These are phyloP conservation scores for Rhipidura dahli DNA, from an alignment of 2,113 vertebrate genomes.

Conservation along the genomic window DNA sequence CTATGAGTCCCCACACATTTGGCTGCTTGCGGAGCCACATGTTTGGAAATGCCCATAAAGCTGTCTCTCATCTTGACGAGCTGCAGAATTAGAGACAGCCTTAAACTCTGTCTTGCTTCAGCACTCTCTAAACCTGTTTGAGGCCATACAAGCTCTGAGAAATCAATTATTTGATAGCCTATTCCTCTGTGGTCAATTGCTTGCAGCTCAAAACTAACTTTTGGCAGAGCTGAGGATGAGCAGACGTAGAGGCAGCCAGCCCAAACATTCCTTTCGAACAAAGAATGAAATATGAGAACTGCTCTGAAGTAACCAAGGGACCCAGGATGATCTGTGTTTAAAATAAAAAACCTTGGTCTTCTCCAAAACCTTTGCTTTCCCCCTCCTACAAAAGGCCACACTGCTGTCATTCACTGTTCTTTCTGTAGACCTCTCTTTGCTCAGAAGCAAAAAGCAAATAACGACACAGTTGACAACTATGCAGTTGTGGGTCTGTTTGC, in stretches of 20 bases:
- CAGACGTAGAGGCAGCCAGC: background rate
- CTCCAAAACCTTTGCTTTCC: background rate
- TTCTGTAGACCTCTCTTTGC: background rate
- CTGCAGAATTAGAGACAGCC: slow-evolving; percentile 37
- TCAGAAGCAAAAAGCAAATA: background rate
- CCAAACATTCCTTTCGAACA: background rate
- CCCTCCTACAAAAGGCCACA: background rate
- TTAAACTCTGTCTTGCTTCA: slow-evolving; percentile 38
- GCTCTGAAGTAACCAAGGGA: background rate
- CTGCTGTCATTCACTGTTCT: background rate
- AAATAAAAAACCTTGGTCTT: background rate
- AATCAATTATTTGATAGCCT: slow-evolving; percentile 37
- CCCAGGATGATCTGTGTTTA: background rate
- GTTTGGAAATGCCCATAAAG: slow-evolving; percentile 6
- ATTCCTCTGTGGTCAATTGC: background rate
- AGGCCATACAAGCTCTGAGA: slow-evolving; percentile 12
- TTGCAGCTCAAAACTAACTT: slow-evolving; percentile 6
- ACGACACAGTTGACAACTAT: background rate
- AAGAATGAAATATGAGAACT: background rate
- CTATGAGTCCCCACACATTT: background rate
- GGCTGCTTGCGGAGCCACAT: background rate
- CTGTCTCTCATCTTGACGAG: slow-evolving; percentile 19
- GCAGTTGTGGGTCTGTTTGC: background rate
- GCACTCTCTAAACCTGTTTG: slow-evolving; percentile 24
- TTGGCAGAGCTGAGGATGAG: background rate